Conservation (phyloP, 2,888 invertebrate species). For the Halictus ligatus region DNA sequence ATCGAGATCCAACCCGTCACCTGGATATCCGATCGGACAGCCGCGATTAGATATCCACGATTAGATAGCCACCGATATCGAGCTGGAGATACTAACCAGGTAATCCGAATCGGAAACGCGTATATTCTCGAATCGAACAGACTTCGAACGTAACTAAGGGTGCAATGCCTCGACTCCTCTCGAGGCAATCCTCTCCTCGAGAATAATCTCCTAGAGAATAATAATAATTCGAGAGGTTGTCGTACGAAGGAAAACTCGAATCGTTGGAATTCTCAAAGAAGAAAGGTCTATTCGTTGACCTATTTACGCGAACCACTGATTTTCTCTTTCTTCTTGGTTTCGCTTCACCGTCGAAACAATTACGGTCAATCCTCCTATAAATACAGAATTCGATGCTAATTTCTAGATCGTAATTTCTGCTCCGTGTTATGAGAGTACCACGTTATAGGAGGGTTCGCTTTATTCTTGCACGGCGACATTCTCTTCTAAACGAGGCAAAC, state of each 20-base stretch:
- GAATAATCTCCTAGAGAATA: too few relatives aligned
- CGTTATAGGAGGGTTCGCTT: background rate
- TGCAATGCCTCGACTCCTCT: background rate
- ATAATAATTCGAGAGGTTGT: background rate
- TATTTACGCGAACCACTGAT: too few relatives aligned
- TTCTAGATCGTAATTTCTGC: too few relatives aligned
- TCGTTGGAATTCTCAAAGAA: background rate
- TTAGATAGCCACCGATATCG: constrained; percentile 44
- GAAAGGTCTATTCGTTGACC: background rate
- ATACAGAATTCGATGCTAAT: too few relatives aligned
- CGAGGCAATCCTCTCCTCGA: background rate
- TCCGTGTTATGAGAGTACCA: too few relatives aligned
- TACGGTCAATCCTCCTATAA: too few relatives aligned
- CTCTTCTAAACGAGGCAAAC: background rate
- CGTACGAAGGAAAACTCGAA: background rate
- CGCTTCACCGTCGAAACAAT: too few relatives aligned
- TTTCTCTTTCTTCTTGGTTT: too few relatives aligned
- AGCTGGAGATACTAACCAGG: background rate
- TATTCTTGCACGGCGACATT: background rate
- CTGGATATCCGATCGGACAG: constrained; percentile 41
- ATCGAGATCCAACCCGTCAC: constrained; percentile 36
- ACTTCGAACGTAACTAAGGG: background rate
- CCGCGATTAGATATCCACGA: constrained; percentile 47
- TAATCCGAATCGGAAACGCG: constrained; percentile 12
- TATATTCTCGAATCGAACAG: background rate